These are phyloP conservation scores for Percopsis omiscomaycus DNA, from an alignment of 2,797 vertebrate species.

Conservation along the genomic window DNA sequence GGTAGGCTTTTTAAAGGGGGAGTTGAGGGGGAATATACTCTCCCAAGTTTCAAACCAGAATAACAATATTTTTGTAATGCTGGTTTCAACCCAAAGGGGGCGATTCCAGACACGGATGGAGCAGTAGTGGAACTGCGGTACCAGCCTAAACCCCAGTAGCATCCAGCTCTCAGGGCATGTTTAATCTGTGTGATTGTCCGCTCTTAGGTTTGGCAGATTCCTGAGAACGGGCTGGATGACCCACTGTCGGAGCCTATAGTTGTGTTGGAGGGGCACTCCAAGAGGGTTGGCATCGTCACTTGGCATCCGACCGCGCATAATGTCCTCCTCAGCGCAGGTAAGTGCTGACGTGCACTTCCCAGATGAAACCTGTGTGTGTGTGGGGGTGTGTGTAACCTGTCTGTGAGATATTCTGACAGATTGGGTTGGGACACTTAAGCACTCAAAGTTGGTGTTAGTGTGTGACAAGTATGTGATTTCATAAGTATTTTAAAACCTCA, in stretches of 20 bases:
- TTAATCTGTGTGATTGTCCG: not conserved
- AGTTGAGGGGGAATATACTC: too few relatives aligned
- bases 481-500: too few relatives aligned
- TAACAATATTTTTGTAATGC: too few relatives aligned
- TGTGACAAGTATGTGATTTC: not conserved
- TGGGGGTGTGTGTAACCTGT: too few relatives aligned
- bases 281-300: constrained; percentile 94
- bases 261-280: constrained; percentile 94
- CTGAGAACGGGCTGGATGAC: constrained; percentile 88
- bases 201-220: constrained; percentile 95
- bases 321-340: constrained; percentile 96
- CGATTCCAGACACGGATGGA: too few relatives aligned
- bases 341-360: not conserved
- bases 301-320: constrained; percentile 98
- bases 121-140: too few relatives aligned
- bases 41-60: too few relatives aligned
- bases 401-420: too few relatives aligned
- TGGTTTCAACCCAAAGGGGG: too few relatives aligned
- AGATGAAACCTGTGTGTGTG: not conserved
- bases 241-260: constrained; percentile 91
- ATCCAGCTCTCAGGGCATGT: not conserved
- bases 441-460: constrained; percentile 36
- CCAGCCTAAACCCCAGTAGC: too few relatives aligned
- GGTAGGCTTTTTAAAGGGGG: too few relatives aligned
- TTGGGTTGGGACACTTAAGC: too few relatives aligned